Evolutionary conservation across 2,113 vertebrate species (phyloP).

Genomic region (Triplophysa rosa): DNA sequence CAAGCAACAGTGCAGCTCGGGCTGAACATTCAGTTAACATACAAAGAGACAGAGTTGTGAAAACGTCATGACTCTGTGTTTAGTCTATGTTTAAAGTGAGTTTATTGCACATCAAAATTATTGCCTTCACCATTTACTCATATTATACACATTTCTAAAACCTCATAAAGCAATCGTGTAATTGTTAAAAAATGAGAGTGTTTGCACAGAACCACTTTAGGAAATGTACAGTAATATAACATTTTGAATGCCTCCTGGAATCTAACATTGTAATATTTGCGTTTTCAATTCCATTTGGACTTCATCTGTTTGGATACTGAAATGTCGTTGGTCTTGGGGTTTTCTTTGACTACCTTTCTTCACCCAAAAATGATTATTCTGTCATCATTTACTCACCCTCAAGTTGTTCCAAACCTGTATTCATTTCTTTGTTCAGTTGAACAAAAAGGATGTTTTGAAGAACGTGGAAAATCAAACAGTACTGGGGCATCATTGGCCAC

Average conservation of each 20-base stretch:
- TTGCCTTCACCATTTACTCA: not conserved
- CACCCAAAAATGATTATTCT: too few species aligned
- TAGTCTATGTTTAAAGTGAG: not conserved
- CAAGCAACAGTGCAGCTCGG: not conserved
- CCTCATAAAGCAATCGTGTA: not conserved
- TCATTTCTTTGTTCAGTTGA: too few species aligned
- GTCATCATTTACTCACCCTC: too few species aligned
- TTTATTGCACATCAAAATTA: not conserved
- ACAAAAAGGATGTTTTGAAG: too few species aligned
- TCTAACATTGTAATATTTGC: not conserved
- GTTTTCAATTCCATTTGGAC: not conserved
- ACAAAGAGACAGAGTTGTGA: not conserved
- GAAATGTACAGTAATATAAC: too few species aligned
- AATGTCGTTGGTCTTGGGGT: too few species aligned
- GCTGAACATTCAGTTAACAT: conserved; percentile 23
- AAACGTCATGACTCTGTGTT: not conserved
- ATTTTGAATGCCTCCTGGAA: not conserved
- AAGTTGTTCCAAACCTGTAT: too few species aligned
- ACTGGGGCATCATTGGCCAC: too few species aligned
- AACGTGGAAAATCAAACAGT: too few species aligned
- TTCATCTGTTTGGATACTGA: not conserved
- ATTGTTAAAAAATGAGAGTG: not conserved
- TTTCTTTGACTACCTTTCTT: too few species aligned
- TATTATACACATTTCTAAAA: not conserved
- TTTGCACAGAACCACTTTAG: not conserved